phyloP scores from a whole-genome alignment of 1,140 invertebrate genomes.

The Monochamus saltuarius region DNA sequence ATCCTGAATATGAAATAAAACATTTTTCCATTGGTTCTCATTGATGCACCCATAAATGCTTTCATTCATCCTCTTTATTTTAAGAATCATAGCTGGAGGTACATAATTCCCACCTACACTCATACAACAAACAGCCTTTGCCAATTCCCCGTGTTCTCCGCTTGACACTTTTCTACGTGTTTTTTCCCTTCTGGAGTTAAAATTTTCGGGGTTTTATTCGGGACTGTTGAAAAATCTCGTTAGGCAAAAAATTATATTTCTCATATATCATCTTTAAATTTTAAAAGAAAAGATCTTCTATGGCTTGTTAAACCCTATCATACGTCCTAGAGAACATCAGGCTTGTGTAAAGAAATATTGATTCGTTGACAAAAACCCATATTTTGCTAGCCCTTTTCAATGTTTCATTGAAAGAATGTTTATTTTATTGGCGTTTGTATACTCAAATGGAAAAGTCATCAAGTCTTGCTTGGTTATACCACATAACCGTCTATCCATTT shows the following conservation, averaged over 20 bases:
- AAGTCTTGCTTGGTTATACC: no score
- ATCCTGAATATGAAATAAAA: background rate
- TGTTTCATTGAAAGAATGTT: no score
- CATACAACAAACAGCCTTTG: conserved; percentile 43
- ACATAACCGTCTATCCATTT: no score
- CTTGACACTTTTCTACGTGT: conserved; percentile 45
- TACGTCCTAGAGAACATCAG: no score
- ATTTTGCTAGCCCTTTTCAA: no score
- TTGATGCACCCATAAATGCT: conserved; percentile 6
- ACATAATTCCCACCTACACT: conserved; percentile 43
- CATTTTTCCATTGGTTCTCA: background rate
- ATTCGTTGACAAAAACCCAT: no score
- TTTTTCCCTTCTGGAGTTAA: conserved; percentile 48
- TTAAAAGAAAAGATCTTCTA: no score
- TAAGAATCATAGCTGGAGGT: conserved; percentile 31
- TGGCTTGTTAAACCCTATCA: no score
- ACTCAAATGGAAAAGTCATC: no score
- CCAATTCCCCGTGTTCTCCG: conserved; percentile 49
- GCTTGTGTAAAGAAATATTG: no score
- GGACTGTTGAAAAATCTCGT: conserved; percentile 48
- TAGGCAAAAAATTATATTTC: conserved; percentile 32
- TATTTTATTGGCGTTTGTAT: no score
- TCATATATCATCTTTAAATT: no score
- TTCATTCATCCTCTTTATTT: conserved; percentile 41
- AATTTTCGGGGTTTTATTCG: conserved; percentile 47